Evolutionary conservation across 2,797 vertebrate species (phyloP).

Genomic region (Stomatorhinus walkeri): DNA sequence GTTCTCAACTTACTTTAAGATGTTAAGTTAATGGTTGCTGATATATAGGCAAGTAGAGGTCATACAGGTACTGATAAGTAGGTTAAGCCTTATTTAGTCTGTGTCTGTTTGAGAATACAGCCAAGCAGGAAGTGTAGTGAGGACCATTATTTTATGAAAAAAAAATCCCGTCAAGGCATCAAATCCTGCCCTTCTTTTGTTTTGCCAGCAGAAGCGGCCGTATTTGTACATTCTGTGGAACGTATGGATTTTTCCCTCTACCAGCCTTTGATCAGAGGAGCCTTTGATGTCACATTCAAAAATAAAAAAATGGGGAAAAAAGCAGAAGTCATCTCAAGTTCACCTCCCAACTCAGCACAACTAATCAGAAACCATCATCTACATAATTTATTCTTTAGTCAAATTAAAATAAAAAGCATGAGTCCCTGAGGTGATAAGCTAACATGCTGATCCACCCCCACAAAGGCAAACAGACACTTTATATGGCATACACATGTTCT

Average conservation of each 20-base stretch:
- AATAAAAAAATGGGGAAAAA: conserved; percentile 63
- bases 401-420: conserved; percentile 7
- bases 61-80: conserved; percentile 68
- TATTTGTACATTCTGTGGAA: conserved; percentile 59
- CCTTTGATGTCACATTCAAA: conserved; percentile 80
- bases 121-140: conserved; percentile 64
- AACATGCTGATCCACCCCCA: conserved; percentile 1
- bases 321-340: conserved; percentile 74
- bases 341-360: conserved; percentile 71
- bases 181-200: conserved; percentile 71
- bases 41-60: conserved; percentile 43
- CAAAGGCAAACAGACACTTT: neutral
- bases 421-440: neutral
- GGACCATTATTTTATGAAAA: conserved; percentile 45
- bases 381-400: conserved; percentile 49
- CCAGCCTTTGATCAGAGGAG: conserved; percentile 78
- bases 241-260: conserved; percentile 69
- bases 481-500: neutral
- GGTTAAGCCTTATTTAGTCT: conserved; percentile 49
- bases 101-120: conserved; percentile 43
- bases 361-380: conserved; percentile 58
- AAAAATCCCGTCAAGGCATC: conserved; percentile 57
- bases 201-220: conserved; percentile 60
- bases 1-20: neutral
- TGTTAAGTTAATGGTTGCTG: neutral